Evolutionary conservation across 2,113 vertebrate genomes (phyloP).

Genomic region (Eulacestoma nigropectus): DNA sequence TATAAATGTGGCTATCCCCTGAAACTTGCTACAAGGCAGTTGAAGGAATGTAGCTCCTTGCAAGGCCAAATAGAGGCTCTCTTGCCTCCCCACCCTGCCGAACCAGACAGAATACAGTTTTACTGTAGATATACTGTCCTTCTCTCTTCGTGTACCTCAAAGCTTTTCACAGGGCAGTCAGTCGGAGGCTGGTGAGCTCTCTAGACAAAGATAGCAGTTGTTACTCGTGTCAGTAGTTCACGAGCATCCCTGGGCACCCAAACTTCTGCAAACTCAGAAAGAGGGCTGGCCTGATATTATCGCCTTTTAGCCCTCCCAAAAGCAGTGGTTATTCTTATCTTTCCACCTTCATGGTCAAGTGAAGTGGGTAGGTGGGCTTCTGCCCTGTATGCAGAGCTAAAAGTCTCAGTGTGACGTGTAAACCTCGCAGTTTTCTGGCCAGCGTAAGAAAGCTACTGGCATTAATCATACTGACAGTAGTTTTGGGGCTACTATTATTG

Average conservation of each 20-base stretch:
- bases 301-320: neutral
- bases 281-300: neutral
- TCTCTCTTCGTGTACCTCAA: accelerated
- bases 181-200: neutral
- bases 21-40: neutral
- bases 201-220: neutral
- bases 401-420: accelerated
- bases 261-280: neutral
- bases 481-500: neutral
- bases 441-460: neutral
- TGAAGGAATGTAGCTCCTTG: constrained; percentile 29
- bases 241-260: neutral
- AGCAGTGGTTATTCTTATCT: neutral
- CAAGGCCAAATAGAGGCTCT: neutral
- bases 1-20: constrained; percentile 41
- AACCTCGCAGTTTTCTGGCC: neutral
- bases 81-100: neutral
- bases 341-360: neutral
- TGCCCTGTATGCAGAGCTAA: neutral
- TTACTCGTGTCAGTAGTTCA: neutral
- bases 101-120: neutral
- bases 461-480: neutral
- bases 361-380: neutral
- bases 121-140: neutral
- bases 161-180: neutral